Conservation (phyloP, 1,140 invertebrate species). For the Bombus superbus region DNA sequence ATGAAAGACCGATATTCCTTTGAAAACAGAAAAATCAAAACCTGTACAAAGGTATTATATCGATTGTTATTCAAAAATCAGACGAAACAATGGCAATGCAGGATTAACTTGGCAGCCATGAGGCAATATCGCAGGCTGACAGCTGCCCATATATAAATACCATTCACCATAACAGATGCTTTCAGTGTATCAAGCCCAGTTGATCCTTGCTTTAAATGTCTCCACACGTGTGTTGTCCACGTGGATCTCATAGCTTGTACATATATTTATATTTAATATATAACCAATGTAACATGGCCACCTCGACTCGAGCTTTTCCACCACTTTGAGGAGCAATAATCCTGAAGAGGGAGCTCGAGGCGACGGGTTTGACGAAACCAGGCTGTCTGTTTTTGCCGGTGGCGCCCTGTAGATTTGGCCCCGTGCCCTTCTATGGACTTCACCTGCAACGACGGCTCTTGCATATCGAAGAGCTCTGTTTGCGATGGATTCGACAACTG, state of each 20-base stretch:
- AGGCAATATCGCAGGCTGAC: conserved; percentile 11
- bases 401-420: conserved; percentile 78
- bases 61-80: not conserved
- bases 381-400: conserved; percentile 71
- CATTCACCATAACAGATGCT: conserved; percentile 38
- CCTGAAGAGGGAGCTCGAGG: conserved; percentile 37
- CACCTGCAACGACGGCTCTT: conserved; percentile 86
- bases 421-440: conserved; percentile 84
- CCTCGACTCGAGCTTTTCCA: conserved; percentile 1
- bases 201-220: conserved; percentile 43
- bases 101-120: not conserved
- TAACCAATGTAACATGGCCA: conserved; percentile 3
- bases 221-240: conserved; percentile 2
- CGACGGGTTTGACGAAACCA: conserved; percentile 62
- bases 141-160: conserved; percentile 7
- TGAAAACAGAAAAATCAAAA: not conserved
- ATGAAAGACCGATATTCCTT: not conserved
- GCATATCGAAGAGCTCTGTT: conserved; percentile 85
- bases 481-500: conserved; percentile 91
- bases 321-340: not conserved
- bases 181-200: conserved; percentile 35
- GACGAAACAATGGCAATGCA: not conserved
- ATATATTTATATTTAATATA: conserved; percentile 4
- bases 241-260: not conserved
- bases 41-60: not conserved